Evolutionary conservation across 2,797 vertebrate genomes (phyloP).

Genomic region (Tarsius wallacei): DNA sequence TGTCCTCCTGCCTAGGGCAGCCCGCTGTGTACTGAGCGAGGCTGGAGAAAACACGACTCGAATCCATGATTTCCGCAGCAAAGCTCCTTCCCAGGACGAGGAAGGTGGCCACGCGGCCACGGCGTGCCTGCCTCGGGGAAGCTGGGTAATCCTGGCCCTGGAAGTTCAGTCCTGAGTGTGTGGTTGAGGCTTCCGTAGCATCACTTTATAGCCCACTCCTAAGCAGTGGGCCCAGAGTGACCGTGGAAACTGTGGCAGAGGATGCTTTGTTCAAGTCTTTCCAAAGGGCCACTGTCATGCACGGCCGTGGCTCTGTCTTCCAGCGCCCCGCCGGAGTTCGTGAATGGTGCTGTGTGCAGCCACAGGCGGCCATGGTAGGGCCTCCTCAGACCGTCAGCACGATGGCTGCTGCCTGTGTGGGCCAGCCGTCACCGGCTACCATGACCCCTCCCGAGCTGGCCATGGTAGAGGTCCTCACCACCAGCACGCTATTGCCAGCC

Average conservation of each 20-base stretch:
- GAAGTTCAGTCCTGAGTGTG: constrained; percentile 74
- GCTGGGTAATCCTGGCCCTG: constrained; percentile 72
- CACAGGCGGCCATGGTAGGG: constrained; percentile 74
- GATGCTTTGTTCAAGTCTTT: constrained; percentile 83
- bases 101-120: constrained; percentile 58
- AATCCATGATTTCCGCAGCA: constrained; percentile 81
- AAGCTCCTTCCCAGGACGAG: constrained; percentile 80
- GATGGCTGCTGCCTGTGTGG: background rate
- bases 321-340: constrained; percentile 85
- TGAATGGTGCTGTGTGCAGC: constrained; percentile 86
- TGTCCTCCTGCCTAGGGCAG: constrained; percentile 78
- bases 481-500: constrained; percentile 78
- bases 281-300: constrained; percentile 80
- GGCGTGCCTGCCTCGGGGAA: constrained; percentile 54
- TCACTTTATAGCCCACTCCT: constrained; percentile 82
- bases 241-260: constrained; percentile 82
- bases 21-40: constrained; percentile 71
- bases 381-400: constrained; percentile 80
- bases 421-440: too few relatives aligned
- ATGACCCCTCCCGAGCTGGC: constrained; percentile 84
- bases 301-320: constrained; percentile 82
- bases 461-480: constrained; percentile 66
- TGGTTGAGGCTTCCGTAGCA: constrained; percentile 68
- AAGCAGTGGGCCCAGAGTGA: constrained; percentile 82
- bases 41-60: constrained; percentile 77